Percentiles rank a stretch among this genome's conserved stretches.
These are phyloP conservation scores for Microtus montanus DNA, from an alignment of 2,113 vertebrate genomes.

Conservation along the genomic window DNA sequence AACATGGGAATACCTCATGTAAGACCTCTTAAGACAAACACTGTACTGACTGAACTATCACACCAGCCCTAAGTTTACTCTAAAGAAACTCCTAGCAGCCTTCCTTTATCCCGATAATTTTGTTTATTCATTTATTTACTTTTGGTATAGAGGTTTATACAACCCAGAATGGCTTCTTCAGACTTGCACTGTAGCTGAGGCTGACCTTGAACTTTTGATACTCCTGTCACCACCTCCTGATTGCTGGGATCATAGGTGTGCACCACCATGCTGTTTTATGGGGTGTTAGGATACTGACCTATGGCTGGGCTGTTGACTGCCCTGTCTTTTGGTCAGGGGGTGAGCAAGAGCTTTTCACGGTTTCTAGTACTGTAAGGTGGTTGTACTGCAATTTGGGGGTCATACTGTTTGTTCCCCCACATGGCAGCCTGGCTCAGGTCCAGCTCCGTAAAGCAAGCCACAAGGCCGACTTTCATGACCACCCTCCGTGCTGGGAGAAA, in stretches of 20 bases:
- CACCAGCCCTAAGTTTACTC: background rate
- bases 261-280: background rate
- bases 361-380: background rate
- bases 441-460: conserved; percentile 30
- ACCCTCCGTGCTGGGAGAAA: conserved; percentile 13
- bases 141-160: background rate
- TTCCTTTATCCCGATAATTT: background rate
- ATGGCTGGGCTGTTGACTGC: background rate
- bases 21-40: background rate
- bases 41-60: background rate
- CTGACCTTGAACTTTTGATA: background rate
- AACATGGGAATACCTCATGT: background rate
- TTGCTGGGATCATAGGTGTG: background rate
- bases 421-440: conserved; percentile 25
- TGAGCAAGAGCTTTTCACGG: background rate
- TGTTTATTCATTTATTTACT: background rate
- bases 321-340: background rate
- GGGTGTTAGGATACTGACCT: background rate
- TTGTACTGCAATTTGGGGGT: background rate
- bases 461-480: conserved; percentile 60
- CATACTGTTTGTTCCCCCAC: conserved; percentile 50
- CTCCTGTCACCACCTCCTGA: background rate
- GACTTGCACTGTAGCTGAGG: background rate
- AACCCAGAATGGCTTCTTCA: background rate
- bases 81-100: background rate